phyloP scores from a whole-genome alignment of 2,797 vertebrate genomes.

The Rhinogobio ventralis region DNA sequence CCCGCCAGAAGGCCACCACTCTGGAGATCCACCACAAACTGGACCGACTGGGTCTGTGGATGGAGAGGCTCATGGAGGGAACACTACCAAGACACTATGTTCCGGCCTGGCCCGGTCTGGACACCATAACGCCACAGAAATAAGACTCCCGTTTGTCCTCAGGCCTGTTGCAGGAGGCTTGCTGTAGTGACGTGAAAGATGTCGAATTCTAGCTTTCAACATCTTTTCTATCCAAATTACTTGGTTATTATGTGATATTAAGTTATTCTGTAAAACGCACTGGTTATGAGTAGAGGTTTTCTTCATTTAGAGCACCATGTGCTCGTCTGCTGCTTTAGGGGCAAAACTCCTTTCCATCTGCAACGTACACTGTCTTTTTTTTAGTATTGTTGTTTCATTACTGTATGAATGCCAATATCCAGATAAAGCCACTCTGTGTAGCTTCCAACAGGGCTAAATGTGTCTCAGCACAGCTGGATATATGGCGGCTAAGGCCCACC shows the following conservation, averaged over 20 bases:
- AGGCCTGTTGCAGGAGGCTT: background rate
- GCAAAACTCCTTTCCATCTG: background rate
- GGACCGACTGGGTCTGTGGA: constrained; percentile 93
- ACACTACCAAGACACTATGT: constrained; percentile 94
- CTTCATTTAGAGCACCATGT: constrained; percentile 30
- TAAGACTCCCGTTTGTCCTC: background rate
- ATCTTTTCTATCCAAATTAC: constrained; percentile 3
- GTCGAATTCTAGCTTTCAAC: background rate
- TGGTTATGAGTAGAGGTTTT: constrained; percentile 26
- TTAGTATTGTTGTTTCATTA: background rate
- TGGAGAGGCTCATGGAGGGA: constrained; percentile 95
- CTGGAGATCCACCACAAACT: constrained; percentile 90
- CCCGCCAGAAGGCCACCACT: constrained; percentile 65
- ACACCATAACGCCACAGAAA: constrained; percentile 76
- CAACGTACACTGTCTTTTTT: background rate
- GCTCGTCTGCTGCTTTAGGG: constrained; percentile 32
- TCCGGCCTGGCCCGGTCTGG: constrained; percentile 90
- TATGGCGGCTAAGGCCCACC: background rate
- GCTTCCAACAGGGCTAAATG: constrained; percentile 19
- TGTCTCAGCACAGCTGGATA: constrained; percentile 1
- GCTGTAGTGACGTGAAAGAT: constrained; percentile 12
- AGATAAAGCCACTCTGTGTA: constrained; percentile 37
- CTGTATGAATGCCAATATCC: constrained; percentile 22
- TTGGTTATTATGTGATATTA: background rate
- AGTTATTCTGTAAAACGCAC: constrained; percentile 29